phyloP scores from a whole-genome alignment of 2,888 invertebrate species.

The Micoletzkya japonica region DNA sequence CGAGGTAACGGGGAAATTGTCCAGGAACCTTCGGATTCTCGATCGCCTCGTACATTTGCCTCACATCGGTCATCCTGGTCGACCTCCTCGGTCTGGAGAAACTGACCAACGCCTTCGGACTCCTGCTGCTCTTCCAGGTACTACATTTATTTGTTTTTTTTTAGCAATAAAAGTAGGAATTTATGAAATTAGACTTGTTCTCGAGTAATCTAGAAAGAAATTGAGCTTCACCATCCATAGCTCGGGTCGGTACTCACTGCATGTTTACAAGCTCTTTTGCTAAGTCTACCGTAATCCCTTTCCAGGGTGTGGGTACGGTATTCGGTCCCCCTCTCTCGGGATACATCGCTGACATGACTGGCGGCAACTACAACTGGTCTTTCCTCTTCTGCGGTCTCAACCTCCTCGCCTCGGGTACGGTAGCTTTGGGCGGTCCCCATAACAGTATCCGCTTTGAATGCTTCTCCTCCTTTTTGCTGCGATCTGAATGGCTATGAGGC shows the following conservation, averaged over 20 bases:
- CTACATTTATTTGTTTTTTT: neutral
- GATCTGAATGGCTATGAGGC: neutral
- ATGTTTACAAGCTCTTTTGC: neutral
- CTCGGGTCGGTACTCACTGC: too few species aligned
- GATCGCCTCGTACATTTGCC: constrained; percentile 78
- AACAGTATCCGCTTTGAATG: neutral
- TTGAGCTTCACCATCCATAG: too few species aligned
- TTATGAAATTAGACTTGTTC: too few species aligned
- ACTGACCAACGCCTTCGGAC: constrained; percentile 93
- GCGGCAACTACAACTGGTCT: constrained; percentile 75
- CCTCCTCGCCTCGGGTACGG: constrained; percentile 42
- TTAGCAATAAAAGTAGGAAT: too few species aligned
- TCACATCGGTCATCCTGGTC: constrained; percentile 95
- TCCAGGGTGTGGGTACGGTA: constrained; percentile 87
- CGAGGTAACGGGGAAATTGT: neutral
- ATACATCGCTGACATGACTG: constrained; percentile 77
- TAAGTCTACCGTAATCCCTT: neutral
- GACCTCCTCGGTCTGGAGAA: constrained; percentile 92
- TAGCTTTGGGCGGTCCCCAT: neutral
- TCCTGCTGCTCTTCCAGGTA: constrained; percentile 81
- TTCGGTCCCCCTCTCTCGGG: constrained; percentile 80
- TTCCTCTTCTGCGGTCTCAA: constrained; percentile 81
- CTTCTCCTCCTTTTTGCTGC: neutral
- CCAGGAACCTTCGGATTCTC: constrained; percentile 49
- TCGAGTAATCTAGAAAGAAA: too few species aligned